These are phyloP conservation scores for Crotalus tigris DNA, from an alignment of 2,113 vertebrate species.

Conservation along the genomic window DNA sequence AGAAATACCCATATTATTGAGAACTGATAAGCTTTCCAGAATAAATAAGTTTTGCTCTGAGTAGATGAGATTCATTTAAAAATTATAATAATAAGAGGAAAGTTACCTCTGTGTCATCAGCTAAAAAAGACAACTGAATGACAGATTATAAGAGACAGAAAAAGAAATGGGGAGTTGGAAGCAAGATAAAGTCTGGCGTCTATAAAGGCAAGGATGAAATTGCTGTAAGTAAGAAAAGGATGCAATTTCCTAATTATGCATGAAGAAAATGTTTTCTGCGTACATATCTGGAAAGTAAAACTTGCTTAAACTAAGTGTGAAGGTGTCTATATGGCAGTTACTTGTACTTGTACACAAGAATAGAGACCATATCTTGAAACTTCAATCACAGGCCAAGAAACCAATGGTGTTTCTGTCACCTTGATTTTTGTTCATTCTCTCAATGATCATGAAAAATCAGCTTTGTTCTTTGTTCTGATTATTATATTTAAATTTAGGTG, in stretches of 20 bases:
- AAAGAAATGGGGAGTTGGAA: conserved; percentile 43
- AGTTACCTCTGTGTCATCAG: conserved; percentile 28
- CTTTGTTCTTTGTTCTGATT: neutral
- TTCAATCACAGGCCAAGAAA: neutral
- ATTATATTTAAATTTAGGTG: neutral
- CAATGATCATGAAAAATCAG: too few relatives aligned
- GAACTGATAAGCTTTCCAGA: conserved; percentile 22
- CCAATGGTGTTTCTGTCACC: neutral
- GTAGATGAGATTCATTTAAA: conserved; percentile 20
- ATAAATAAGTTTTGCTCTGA: conserved; percentile 20
- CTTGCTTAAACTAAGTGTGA: neutral
- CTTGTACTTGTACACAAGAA: neutral
- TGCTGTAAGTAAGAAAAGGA: conserved; percentile 21
- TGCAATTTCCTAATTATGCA: conserved; percentile 21
- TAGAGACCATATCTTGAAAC: neutral
- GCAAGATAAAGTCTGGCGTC: conserved; percentile 29
- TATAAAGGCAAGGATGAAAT: conserved; percentile 31
- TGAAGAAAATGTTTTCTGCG: conserved; percentile 1
- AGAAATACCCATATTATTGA: conserved; percentile 5
- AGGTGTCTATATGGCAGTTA: neutral
- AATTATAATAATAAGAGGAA: conserved; percentile 20
- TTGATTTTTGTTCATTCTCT: neutral
- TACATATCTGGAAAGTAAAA: conserved; percentile 11
- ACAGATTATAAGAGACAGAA: conserved; percentile 33
- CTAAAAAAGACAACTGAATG: conserved; percentile 33